A percentile compares a stretch with the other conserved stretches of the same genome.
phyloP scores from a whole-genome alignment of 2,888 invertebrate species.

The Aquatica leii region DNA sequence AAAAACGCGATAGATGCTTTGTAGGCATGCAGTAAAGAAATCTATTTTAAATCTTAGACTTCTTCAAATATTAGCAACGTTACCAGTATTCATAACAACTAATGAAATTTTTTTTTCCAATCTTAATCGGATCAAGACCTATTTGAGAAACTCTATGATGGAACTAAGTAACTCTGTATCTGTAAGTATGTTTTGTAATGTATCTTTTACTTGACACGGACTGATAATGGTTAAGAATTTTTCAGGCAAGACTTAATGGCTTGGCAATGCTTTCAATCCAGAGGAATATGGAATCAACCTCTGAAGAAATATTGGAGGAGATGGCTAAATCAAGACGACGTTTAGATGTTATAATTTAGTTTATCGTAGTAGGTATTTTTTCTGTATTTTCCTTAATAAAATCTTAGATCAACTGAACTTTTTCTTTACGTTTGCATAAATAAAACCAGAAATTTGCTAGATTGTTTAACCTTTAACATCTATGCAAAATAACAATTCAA shows the following conservation, averaged over 20 bases:
- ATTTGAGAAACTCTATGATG: too few relatives aligned
- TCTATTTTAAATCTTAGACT: too few relatives aligned
- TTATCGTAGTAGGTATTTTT: not conserved
- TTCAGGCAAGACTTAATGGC: not conserved
- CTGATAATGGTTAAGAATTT: too few relatives aligned
- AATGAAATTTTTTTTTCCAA: not conserved
- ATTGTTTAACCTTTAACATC: too few relatives aligned
- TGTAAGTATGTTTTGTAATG: not conserved
- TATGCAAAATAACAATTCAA: too few relatives aligned
- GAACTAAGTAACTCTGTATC: not conserved
- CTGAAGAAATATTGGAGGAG: not conserved
- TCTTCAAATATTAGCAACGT: too few relatives aligned
- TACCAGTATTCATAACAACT: too few relatives aligned
- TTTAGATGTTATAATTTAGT: not conserved
- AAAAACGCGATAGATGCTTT: not conserved
- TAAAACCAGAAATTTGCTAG: not conserved
- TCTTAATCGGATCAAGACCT: not conserved
- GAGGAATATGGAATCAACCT: not conserved
- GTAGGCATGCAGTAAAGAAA: not conserved
- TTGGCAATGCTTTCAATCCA: not conserved
- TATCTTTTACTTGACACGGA: not conserved
- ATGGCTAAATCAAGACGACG: too few relatives aligned
- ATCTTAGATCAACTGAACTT: not conserved
- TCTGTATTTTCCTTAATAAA: not conserved
- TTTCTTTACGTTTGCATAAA: not conserved